Conservation (phyloP, 2,888 invertebrate genomes). For the Busseola fusca region DNA sequence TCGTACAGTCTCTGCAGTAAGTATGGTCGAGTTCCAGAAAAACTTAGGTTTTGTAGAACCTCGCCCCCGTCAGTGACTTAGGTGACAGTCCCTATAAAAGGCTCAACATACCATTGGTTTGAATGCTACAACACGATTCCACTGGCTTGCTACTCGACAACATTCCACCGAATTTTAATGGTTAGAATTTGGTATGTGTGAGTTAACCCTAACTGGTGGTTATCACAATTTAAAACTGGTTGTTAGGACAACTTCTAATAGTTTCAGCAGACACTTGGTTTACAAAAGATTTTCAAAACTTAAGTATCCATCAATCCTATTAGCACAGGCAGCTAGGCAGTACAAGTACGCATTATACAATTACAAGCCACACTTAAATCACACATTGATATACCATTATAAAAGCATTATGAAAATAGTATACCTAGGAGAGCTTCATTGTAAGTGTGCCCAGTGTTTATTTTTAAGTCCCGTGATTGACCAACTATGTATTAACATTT, state of each 20-base stretch:
- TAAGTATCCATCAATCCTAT: background rate
- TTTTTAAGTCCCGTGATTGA: background rate
- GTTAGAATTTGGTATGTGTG: slow-evolving; percentile 13
- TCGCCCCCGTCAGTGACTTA: background rate
- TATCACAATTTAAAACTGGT: slow-evolving; percentile 2
- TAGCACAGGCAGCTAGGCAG: slow-evolving; percentile 1
- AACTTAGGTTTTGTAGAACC: background rate
- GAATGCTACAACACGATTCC: background rate
- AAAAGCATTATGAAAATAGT: slow-evolving; percentile 41
- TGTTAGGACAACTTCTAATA: slow-evolving; percentile 5
- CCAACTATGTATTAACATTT: background rate
- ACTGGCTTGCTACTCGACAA: background rate
- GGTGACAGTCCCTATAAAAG: background rate
- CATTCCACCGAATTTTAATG: background rate
- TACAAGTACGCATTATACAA: slow-evolving; percentile 25
- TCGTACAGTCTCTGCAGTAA: background rate
- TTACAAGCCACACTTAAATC: slow-evolving; percentile 36
- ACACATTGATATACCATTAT: slow-evolving; percentile 35
- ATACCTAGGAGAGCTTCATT: background rate
- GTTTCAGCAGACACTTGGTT: slow-evolving; percentile 11
- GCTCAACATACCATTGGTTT: background rate
- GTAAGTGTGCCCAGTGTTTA: background rate
- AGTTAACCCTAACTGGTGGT: slow-evolving; percentile 7
- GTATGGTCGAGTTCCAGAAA: background rate
- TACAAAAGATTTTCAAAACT: slow-evolving; percentile 8